Evolutionary conservation across 2,797 vertebrate species (phyloP), one percentile per base, ranked within the genome.

Genomic region (Hydrolagus colliei): DNA sequence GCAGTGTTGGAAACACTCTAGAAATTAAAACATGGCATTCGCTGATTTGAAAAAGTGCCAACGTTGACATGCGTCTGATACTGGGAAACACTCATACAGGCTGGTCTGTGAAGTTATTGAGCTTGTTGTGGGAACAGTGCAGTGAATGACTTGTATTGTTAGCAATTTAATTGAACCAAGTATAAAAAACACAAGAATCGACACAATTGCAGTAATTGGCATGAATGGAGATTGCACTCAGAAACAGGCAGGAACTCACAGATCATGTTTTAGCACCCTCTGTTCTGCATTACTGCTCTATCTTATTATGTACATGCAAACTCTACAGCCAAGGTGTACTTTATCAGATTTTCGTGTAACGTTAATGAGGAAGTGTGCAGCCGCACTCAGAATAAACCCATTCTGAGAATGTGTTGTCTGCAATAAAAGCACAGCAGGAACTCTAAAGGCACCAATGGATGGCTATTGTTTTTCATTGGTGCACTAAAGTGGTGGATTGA

Each of bases 161-260:
- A 67, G 65, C 12, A 63, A 84, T 18, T 52, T 41, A 20, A 84
- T 84, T 84, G 35, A 82, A 82, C 62, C 35, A 59, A 32, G 10
- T 67, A 68, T 71, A 41, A 84, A 61, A 77, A 71, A 35, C 63
- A n/a, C 79, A 71, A 10, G 65, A 84, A 68, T 32, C 41, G 27
- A 84, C 65, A 71, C 68, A 63, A 84, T 84, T 84, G 67, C 79
- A 68, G 79, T 84, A 84, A 84, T 84, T 84, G 79, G 71, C 52
- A 35, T 71, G 32, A 71, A 32, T 41, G 67, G 5, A 16, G 4
- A 41, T 35, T 84, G 79, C n/a, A 52, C 41, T 52, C 41, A 52
- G 35, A 12, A n/a, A 10, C 27, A 71, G 65, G 14, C 35, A 41
- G 62, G 11, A 71, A 41, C 71, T 84, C 79, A 84, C 67, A 77